phyloP scores from a whole-genome alignment of 1,140 invertebrate species.

The Drosophila micromelanica region DNA sequence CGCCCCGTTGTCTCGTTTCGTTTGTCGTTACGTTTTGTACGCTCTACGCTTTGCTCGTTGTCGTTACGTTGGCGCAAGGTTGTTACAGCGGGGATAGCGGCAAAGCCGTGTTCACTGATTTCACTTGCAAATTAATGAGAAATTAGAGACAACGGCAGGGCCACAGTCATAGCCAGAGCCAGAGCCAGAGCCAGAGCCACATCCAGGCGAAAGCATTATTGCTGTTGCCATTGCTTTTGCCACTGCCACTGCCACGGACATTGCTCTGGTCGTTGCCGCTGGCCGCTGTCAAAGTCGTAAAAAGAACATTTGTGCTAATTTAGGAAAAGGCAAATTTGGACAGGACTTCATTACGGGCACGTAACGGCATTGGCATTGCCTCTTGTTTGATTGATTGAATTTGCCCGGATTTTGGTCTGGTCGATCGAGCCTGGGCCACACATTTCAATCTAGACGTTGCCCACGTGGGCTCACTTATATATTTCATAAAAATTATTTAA shows the following conservation, averaged over 20 bases:
- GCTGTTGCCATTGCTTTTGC: constrained; percentile 18
- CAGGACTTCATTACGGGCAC: constrained; percentile 80
- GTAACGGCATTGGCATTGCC: constrained; percentile 76
- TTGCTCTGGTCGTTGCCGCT: constrained; percentile 26
- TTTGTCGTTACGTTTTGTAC: constrained; percentile 64
- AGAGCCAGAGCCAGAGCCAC: constrained; percentile 19
- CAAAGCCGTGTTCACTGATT: constrained; percentile 74
- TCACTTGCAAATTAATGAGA: constrained; percentile 84
- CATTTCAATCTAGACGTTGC: constrained; percentile 6
- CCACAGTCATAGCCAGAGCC: constrained; percentile 12
- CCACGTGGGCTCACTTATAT: constrained; percentile 25
- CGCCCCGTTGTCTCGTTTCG: constrained; percentile 76
- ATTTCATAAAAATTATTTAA: constrained; percentile 62
- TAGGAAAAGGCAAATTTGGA: constrained; percentile 83
- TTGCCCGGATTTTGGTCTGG: constrained; percentile 49
- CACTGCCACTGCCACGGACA: constrained; percentile 33
- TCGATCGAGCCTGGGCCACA: background rate
- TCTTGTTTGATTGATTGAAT: constrained; percentile 80
- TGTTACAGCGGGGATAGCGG: background rate
- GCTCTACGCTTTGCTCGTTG: constrained; percentile 55
- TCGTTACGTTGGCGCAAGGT: constrained; percentile 38
- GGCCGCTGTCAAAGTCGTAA: constrained; percentile 69
- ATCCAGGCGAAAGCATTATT: background rate
- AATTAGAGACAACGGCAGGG: constrained; percentile 77
- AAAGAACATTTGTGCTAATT: constrained; percentile 83